phyloP scores from a whole-genome alignment of 2,113 vertebrate genomes.

The Menidia beryllina region DNA sequence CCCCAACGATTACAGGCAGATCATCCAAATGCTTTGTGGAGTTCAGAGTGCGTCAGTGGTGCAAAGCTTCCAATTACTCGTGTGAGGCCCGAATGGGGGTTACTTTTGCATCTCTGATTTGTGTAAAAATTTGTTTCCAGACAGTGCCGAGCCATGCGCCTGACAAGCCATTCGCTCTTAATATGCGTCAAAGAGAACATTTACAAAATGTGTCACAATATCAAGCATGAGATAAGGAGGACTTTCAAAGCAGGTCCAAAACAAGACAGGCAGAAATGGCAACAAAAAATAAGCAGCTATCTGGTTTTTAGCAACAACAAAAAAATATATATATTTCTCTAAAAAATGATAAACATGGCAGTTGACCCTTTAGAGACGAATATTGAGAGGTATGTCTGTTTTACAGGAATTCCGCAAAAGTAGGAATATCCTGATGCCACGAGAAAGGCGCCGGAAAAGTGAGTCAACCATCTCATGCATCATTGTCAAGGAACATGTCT shows the following conservation, averaged over 20 bases:
- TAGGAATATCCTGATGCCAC: conserved; percentile 5
- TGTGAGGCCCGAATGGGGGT: neutral
- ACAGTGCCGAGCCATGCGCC: conserved; percentile 48
- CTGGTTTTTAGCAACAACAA: neutral
- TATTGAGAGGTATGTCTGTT: no score
- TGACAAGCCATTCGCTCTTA: conserved; percentile 27
- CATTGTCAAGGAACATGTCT: conserved; percentile 58
- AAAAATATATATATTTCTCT: no score
- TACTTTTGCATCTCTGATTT: neutral
- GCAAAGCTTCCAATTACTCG: neutral
- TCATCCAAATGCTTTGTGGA: neutral
- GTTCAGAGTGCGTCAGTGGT: conserved; percentile 13
- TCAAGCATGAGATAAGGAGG: neutral
- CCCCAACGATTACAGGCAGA: conserved; percentile 1
- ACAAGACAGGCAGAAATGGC: conserved; percentile 18
- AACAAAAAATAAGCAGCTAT: neutral
- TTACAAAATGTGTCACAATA: rapidly evolving
- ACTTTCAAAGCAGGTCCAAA: conserved; percentile 15
- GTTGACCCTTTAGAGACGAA: no score
- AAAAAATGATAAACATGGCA: conserved; percentile 73
- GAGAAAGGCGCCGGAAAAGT: neutral
- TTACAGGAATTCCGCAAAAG: no score
- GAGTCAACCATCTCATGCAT: conserved; percentile 74
- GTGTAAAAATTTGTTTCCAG: neutral
- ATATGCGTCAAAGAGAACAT: neutral